These are phyloP conservation scores for Mus spicilegus DNA, from an alignment of 2,113 vertebrate species.

Conservation along the genomic window DNA sequence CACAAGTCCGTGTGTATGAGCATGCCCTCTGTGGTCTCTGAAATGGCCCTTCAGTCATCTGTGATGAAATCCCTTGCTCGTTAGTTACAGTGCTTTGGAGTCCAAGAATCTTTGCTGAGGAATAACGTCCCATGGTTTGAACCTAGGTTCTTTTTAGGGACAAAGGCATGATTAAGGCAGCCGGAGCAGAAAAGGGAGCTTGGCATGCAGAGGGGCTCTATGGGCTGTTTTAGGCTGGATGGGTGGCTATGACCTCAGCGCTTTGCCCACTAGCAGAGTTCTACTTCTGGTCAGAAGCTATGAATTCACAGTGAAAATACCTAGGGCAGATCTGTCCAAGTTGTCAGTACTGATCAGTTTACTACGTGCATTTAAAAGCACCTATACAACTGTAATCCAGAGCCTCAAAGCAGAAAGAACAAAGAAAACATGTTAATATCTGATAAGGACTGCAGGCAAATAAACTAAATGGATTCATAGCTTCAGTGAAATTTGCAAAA, in stretches of 20 bases:
- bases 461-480: neutral
- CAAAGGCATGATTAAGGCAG: neutral
- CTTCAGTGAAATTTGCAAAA: neutral
- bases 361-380: neutral
- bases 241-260: too few relatives aligned
- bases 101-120: neutral
- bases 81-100: neutral
- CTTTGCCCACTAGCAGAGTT: neutral
- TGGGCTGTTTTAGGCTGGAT: neutral
- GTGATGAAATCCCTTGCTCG: neutral
- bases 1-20: neutral
- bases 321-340: neutral
- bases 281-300: neutral
- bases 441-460: neutral
- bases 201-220: too few relatives aligned
- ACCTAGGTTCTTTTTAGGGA: neutral
- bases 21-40: neutral
- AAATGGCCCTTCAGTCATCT: neutral
- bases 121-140: neutral
- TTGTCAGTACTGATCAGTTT: neutral
- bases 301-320: neutral
- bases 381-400: neutral
- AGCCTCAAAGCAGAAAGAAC: neutral
- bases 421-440: neutral
- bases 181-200: neutral